These are phyloP conservation scores for Struthio camelus DNA, from an alignment of 2,113 vertebrate genomes.

Conservation along the genomic window DNA sequence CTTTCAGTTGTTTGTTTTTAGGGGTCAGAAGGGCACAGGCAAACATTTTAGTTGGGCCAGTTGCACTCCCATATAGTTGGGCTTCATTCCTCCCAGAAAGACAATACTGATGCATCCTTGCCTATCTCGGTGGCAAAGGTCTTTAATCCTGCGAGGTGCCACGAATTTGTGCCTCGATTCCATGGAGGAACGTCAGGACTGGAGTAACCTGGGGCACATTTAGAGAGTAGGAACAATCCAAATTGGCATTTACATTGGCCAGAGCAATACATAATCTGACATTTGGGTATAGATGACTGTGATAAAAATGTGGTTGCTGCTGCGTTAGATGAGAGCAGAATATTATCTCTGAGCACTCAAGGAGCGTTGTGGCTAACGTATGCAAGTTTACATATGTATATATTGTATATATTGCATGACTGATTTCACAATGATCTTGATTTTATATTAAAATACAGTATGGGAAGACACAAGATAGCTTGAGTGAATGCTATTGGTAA, in stretches of 20 bases:
- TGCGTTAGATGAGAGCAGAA: constrained; percentile 4
- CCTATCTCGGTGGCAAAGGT: not conserved
- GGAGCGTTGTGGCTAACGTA: not conserved
- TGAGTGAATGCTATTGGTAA: not conserved
- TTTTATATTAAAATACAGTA: not conserved
- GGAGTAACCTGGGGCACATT: not conserved
- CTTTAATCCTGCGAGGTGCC: not conserved
- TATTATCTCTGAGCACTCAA: not conserved
- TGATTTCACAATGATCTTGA: not conserved
- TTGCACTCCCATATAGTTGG: not conserved
- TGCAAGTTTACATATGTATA: not conserved
- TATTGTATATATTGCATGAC: not conserved
- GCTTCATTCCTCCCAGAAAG: not conserved
- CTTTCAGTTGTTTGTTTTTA: not conserved
- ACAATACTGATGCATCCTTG: not conserved
- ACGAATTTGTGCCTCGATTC: not conserved
- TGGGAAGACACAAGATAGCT: not conserved
- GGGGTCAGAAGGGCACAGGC: not conserved
- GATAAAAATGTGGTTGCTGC: not conserved
- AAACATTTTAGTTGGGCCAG: not conserved
- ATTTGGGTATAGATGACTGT: not conserved
- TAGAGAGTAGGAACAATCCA: not conserved
- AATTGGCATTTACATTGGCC: constrained; percentile 27
- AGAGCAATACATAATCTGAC: constrained; percentile 34
- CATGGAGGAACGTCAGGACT: not conserved